Evolutionary conservation across 37 sponge, comb jelly and placozoan genomes (phyloP).

Genomic region (Geodia barretti): DNA sequence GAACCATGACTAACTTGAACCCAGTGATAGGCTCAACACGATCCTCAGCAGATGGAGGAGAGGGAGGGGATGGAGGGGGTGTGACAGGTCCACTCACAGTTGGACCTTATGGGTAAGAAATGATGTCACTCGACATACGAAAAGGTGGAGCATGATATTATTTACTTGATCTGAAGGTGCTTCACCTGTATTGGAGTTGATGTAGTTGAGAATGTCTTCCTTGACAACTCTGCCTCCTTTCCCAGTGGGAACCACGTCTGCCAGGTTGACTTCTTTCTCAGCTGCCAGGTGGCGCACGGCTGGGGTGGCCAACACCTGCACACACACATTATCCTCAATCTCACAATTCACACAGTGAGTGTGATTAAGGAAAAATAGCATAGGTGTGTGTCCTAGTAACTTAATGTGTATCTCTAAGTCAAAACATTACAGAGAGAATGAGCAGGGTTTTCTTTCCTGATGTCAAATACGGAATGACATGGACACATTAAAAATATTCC

Average conservation of each 20-base stretch:
- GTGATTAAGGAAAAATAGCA: too few species aligned
- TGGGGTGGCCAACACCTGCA: constrained; percentile 88
- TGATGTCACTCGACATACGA: neutral
- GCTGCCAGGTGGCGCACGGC: constrained; percentile 88
- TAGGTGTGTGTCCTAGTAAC: too few species aligned
- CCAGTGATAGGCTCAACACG: constrained; percentile 63
- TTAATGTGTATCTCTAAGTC: too few species aligned
- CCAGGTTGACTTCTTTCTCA: constrained; percentile 76
- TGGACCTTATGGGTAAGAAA: neutral
- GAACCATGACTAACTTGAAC: constrained; percentile 86
- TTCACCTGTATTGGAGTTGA: constrained; percentile 8
- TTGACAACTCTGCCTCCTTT: constrained; percentile 91
- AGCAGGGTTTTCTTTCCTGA: too few species aligned
- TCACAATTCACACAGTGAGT: too few species aligned
- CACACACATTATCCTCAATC: too few species aligned
- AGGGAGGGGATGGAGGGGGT: constrained; percentile 9
- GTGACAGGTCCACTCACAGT: neutral
- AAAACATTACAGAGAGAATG: too few species aligned
- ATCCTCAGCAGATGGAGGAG: constrained; percentile 29
- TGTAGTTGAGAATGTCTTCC: constrained; percentile 82
- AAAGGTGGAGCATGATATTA: neutral
- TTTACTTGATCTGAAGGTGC: neutral
- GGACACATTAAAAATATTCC: too few species aligned
- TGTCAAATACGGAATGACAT: too few species aligned
- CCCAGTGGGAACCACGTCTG: constrained; percentile 77